Evolutionary conservation across 1,140 invertebrate genomes (phyloP).

Genomic region (Triops longicaudatus): DNA sequence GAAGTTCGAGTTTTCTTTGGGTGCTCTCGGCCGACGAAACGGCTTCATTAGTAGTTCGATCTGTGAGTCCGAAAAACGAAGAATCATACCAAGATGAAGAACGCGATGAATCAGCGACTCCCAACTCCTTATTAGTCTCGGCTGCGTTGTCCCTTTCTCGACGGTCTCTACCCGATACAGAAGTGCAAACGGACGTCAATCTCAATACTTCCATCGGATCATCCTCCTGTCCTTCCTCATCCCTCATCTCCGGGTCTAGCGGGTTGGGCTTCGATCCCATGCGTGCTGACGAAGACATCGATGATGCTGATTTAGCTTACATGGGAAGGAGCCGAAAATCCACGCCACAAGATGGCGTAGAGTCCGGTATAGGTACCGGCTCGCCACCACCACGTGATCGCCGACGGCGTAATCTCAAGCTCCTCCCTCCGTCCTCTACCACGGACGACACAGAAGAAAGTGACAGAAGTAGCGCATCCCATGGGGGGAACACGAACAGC

Average conservation of each 20-base stretch:
- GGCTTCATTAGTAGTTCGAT: neutral
- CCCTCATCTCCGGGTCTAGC: slow-evolving; percentile 25
- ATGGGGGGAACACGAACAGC: neutral
- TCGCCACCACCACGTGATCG: slow-evolving; percentile 25
- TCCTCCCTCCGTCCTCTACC: neutral
- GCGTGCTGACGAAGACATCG: slow-evolving; percentile 8
- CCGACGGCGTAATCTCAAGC: neutral
- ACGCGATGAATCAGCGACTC: neutral
- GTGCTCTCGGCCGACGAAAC: slow-evolving; percentile 19
- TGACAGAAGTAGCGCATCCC: neutral
- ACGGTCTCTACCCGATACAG: slow-evolving; percentile 9
- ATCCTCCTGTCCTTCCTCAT: slow-evolving; percentile 17
- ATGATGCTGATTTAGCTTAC: neutral
- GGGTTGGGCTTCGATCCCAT: neutral
- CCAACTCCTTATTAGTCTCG: slow-evolving; percentile 5
- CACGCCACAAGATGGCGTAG: neutral
- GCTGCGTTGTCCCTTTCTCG: slow-evolving; percentile 15
- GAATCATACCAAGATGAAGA: neutral
- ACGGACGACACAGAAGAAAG: slow-evolving; percentile 17
- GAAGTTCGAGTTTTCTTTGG: slow-evolving; percentile 28
- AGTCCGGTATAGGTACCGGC: slow-evolving; percentile 26
- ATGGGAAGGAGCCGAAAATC: neutral
- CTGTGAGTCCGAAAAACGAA: neutral
- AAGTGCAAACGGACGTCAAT: neutral
- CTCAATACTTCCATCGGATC: neutral